Base-by-base conservation (phyloP, 2,888 invertebrate species). In the Poecilobothrus nobilitatus region DNA sequence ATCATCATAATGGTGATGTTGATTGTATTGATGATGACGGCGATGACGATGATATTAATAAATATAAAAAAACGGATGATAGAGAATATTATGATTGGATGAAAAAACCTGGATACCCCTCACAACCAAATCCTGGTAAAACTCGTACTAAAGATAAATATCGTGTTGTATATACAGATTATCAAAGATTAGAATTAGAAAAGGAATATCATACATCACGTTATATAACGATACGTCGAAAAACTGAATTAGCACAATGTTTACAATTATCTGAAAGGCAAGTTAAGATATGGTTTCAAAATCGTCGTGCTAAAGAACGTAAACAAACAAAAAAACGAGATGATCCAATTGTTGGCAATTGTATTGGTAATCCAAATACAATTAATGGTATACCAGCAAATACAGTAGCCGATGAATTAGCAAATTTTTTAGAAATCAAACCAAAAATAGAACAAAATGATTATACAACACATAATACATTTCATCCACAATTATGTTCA, bases 71-170 rank as follows among this genome's bases (percentile, higher is more conserved):
- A 86, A 78, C 84, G 75, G 74, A 53, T 84, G 91, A 92, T 64
- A 91, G 91, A 73, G 92, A 93, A 0, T 94, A 88, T 69, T 95
- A 88, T 80, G 94, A 93, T 76, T 95, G 95, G 95, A 94, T 95
- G 89, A 94, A 92, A 81, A 94, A 92, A 80, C 90, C 91, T 0
- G 88, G 91, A 53, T 94, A 93, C 81, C 91, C 92, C 77, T 88
- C 86, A 72, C 92, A 92, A 78, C 91, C 91, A 3, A 92, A 90
- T 81, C 92, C 93, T 83, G 94, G 94, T 94, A 97, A 97, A 87
- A 99, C 98, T 71, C 87, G 98, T 74, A 99, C 99, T 73, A 96
- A 96, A 84, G 98, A 99, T 85, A 99, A 98, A 84, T 99, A 99
- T 84, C 88, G 99, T 61, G 97, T 97, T 67, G 99, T 99, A 67